Base-by-base conservation (phyloP, 2,113 vertebrate species). In the Nematolebias whitei region DNA sequence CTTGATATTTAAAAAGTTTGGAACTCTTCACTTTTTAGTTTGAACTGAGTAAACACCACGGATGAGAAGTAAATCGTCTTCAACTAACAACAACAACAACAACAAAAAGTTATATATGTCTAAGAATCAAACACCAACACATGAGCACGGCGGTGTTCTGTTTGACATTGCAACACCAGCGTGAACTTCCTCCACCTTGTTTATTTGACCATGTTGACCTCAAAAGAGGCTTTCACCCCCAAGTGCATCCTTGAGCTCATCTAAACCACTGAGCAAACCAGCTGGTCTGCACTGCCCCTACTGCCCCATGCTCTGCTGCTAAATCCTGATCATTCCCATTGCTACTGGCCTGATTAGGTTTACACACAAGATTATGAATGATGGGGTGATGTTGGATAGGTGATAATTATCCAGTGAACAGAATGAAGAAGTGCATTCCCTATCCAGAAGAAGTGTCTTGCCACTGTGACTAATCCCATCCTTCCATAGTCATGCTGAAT, bases 201-300 rank as follows among this genome's bases (percentile, higher is more conserved):
- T 65, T 55, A 48, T 68, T 68, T 86, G 76, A 71, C 80, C 71
- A 76, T 58, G 19, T 20, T 75, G 79, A 68, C 60, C 64, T 65
- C 61, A 52, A 58, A 56, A 77, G 51, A 78, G 77, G 55, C 56
- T 80, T 64, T 78, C 73, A 75, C 73, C 78, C 77, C 63, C 72
- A 62, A 66, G 74, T 68, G 67, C 60, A 41, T 75, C 76, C 60
- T 58, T 20, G 55, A 82, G 66, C 74, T 70, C 51, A 58, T 47
- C 71, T 20, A 79, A 88, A 70, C 84, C 72, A 26, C 22, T 76
- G 61, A 64, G 44, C 61, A 54, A 78, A 82, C 80, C 76, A 76
- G 87, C 85, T 90, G 85, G 63, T 69, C 48, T 51, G 44, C 73
- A 14, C 55, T 24, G 1, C 69, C 63, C 68, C 60, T 23, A 14